Evolutionary conservation across 2,113 vertebrate genomes (phyloP).

Genomic region (Daphoenositta chrysoptera): DNA sequence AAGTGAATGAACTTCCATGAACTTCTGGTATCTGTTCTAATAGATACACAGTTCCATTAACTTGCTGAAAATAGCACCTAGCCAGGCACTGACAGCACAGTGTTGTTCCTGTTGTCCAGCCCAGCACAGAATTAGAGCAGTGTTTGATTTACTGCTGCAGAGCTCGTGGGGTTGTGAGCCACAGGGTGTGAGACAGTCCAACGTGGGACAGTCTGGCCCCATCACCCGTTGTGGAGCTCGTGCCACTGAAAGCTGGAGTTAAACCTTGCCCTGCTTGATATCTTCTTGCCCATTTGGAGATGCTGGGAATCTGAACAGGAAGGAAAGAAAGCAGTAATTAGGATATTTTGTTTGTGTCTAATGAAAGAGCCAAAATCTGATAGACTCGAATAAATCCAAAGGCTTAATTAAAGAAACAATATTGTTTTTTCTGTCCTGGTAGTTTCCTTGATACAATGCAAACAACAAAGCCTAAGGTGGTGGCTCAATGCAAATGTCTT

Average conservation of each 20-base stretch:
- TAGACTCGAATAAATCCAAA: neutral
- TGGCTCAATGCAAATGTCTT: neutral
- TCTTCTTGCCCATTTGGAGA: neutral
- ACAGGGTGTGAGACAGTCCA: neutral
- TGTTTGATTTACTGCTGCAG: neutral
- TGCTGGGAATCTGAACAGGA: neutral
- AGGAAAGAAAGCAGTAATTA: neutral
- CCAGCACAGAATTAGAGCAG: neutral
- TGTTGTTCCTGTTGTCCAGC: neutral
- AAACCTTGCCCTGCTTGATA: neutral
- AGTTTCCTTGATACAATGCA: neutral
- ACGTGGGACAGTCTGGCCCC: neutral
- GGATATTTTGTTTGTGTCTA: neutral
- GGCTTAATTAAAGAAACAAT: neutral
- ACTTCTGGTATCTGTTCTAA: neutral
- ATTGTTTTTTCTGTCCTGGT: neutral
- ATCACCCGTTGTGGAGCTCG: neutral
- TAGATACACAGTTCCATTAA: neutral
- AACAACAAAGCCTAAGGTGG: neutral
- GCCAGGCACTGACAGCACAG: neutral
- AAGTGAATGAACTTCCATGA: neutral
- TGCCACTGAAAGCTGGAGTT: neutral
- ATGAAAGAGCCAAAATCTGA: neutral
- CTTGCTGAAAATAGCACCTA: neutral
- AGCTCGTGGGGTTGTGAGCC: neutral